Evolutionary conservation across 2,888 invertebrate genomes (phyloP), one percentile per base, ranked within the genome.

Genomic region (Ichneumoninae sp.): DNA sequence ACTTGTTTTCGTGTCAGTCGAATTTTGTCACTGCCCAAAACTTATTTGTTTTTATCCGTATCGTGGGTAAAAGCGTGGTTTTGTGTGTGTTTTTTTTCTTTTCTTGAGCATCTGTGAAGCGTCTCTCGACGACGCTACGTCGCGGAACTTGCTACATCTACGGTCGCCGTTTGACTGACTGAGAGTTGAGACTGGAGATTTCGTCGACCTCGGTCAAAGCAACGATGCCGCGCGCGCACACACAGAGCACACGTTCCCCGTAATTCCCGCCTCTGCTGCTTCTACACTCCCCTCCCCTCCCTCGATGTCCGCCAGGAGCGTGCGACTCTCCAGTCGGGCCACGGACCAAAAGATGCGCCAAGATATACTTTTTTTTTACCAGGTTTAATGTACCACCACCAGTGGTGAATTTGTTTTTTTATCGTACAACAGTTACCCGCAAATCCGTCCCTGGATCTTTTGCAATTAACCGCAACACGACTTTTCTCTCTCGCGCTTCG

Each of bases 141-240:
- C 76, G 50, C 47, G 57, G 44, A 16, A 82, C 84, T 82, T 78
- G 83, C 85, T 85, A 86, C 87, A 87, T 87, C 88, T 86, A 87
- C 89, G 89, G 85, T 88, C 89, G 89, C 84, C 87, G 89, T 89
- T 89, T 89, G 90, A 91, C 92, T 92, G 90, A 84, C 86, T 81
- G 82, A 69, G 77, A 81, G 70, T 81, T 71, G 81, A 40, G 76
- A 76, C 76, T 76, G 76, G 83, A 90, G 89, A 89, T 89, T 88
- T 90, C 90, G 91, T 90, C 90, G 91, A 91, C 90, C 90, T 85
- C 85, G 85, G 82, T 85, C 82, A 85, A 84, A 82, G 82, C 90
- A 88, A 91, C 90, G 90, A 89, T 89, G 89, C 88, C 89, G 87
- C 86, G 80, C 82, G 83, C 86, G 82, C 84, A 75, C 82, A 69